Conservation (phyloP, 1,140 invertebrate species). For the Procambarus virginalis region DNA sequence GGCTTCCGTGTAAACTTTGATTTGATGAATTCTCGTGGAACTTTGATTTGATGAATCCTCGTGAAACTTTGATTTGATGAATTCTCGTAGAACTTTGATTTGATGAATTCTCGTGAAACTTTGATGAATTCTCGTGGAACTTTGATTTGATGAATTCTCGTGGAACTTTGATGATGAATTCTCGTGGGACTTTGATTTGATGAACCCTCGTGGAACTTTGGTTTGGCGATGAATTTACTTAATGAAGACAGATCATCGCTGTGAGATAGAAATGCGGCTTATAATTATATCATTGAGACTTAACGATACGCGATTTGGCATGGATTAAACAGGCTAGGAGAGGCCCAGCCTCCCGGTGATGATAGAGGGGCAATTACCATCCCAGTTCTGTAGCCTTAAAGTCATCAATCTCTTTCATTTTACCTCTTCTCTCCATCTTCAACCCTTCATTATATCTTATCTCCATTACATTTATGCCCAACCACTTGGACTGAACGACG, state of each 20-base stretch:
- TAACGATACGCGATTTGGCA: not conserved
- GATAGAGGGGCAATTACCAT: not conserved
- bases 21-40: too few species aligned
- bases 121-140: not conserved
- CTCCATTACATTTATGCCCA: too few species aligned
- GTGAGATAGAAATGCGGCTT: not conserved
- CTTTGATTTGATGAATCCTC: too few species aligned
- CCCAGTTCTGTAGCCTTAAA: not conserved
- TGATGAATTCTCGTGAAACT: too few species aligned
- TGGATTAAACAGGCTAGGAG: not conserved
- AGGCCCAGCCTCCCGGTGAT: not conserved
- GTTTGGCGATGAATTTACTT: conserved; percentile 4
- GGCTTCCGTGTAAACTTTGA: not conserved
- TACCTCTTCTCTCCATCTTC: too few species aligned
- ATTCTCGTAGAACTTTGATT: too few species aligned
- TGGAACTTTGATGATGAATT: too few species aligned
- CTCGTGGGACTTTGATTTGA: too few species aligned
- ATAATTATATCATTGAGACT: not conserved
- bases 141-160: not conserved
- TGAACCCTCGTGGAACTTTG: too few species aligned
- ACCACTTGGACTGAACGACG: too few species aligned
- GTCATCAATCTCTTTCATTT: not conserved
- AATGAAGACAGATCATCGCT: not conserved
- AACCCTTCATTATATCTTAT: too few species aligned
- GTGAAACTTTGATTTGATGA: too few species aligned